Evolutionary conservation across 2,113 vertebrate species (phyloP).

Genomic region (Axis porcinus): DNA sequence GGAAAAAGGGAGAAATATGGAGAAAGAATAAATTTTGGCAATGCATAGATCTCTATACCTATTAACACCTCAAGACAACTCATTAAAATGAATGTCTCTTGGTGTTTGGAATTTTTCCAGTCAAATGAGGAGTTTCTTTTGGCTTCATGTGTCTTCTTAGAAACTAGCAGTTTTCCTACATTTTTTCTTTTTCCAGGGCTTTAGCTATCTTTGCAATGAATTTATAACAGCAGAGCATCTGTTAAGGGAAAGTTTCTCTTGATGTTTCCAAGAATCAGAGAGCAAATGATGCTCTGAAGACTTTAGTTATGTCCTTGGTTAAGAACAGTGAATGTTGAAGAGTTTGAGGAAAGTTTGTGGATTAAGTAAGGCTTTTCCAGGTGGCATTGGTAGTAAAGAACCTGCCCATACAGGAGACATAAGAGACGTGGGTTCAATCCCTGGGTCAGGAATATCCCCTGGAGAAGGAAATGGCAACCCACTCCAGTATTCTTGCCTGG

Average conservation of each 20-base stretch:
- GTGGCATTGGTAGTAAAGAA: neutral
- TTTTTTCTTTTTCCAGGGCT: neutral
- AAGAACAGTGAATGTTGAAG: neutral
- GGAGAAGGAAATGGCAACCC: neutral
- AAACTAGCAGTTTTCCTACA: neutral
- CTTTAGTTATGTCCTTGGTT: neutral
- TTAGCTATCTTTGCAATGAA: slow-evolving; percentile 7
- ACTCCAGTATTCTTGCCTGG: neutral
- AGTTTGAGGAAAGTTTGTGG: neutral
- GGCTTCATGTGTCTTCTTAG: neutral
- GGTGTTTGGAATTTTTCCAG: neutral
- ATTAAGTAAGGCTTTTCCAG: neutral
- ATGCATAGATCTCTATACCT: neutral
- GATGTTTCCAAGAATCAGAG: neutral
- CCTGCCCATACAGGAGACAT: neutral
- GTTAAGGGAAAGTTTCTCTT: neutral
- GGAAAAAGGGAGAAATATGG: neutral
- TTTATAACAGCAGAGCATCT: slow-evolving; percentile 5
- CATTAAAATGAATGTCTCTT: neutral
- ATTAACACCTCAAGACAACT: neutral
- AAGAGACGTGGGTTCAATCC: neutral
- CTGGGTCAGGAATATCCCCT: neutral
- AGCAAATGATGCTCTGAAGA: neutral
- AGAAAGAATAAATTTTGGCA: neutral
- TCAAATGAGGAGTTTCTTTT: neutral